Percentiles rank a stretch among this genome's conserved stretches.
Evolutionary conservation across 2,888 invertebrate species (phyloP).

Genomic region (Rhorus exstirpatorius): DNA sequence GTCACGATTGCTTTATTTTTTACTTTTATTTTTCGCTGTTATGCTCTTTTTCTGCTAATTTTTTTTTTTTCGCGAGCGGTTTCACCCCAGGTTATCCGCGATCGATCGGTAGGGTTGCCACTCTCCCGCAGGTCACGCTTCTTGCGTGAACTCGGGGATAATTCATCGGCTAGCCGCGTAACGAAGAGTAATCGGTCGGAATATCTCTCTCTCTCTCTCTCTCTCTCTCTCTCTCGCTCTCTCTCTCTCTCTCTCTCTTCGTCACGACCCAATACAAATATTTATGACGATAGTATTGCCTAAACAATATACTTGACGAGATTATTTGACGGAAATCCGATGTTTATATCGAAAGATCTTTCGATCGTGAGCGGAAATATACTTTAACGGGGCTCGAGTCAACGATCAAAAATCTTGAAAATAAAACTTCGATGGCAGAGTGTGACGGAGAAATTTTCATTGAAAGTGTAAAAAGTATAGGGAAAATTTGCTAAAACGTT

Average conservation of each 20-base stretch:
- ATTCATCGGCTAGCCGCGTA: not conserved
- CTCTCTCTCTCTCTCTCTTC: not conserved
- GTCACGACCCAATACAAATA: not conserved
- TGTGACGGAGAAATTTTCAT: too few species aligned
- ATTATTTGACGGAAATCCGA: too few species aligned
- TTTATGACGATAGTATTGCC: not conserved
- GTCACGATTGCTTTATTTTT: conserved; percentile 46
- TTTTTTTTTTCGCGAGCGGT: conserved; percentile 14
- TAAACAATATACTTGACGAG: not conserved
- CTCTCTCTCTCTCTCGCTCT: too few species aligned
- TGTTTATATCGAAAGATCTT: too few species aligned
- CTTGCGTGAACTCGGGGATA: not conserved
- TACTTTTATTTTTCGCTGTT: conserved; percentile 46
- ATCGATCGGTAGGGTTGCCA: conserved; percentile 41
- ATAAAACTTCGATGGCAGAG: too few species aligned
- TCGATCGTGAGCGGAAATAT: too few species aligned
- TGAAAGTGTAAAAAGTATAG: too few species aligned
- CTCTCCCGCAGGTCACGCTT: not conserved
- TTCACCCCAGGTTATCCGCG: conserved; percentile 39
- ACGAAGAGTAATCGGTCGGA: not conserved
- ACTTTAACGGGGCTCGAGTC: too few species aligned
- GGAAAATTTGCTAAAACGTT: too few species aligned
- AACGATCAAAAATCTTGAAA: too few species aligned
- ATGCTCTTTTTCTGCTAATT: conserved; percentile 17
- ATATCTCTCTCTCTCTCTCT: too few species aligned